Evolutionary conservation across 2,797 vertebrate species (phyloP).

Genomic region (Hyperoplus immaculatus): DNA sequence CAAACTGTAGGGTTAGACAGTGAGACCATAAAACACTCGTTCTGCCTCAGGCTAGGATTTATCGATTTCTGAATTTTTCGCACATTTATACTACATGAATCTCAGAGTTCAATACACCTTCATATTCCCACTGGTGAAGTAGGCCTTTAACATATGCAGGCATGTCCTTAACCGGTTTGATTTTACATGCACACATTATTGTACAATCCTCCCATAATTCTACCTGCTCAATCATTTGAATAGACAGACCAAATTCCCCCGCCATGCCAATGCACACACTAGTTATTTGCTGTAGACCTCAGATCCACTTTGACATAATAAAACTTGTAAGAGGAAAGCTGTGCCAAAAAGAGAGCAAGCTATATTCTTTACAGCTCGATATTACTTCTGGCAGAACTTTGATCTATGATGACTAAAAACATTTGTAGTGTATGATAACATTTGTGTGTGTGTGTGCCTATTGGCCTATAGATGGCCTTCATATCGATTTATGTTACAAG

Average conservation of each 20-base stretch:
- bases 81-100: no score
- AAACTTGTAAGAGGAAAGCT: background rate
- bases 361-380: background rate
- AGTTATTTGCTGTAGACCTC: background rate
- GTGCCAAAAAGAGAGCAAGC: background rate
- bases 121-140: no score
- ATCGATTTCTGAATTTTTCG: no score
- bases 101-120: no score
- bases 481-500: conserved; percentile 42
- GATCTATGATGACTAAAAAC: background rate
- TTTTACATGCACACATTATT: background rate
- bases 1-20: no score
- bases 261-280: background rate
- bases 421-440: no score
- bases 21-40: no score
- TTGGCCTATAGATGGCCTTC: conserved; percentile 21
- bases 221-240: background rate
- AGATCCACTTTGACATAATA: background rate
- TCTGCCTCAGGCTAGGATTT: no score
- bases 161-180: no score
- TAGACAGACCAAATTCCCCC: background rate
- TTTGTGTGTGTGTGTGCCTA: no score
- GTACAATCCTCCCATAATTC: background rate
- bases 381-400: background rate
- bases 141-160: no score